Evolutionary conservation across 2,113 vertebrate species (phyloP).

Genomic region (Calypte anna): DNA sequence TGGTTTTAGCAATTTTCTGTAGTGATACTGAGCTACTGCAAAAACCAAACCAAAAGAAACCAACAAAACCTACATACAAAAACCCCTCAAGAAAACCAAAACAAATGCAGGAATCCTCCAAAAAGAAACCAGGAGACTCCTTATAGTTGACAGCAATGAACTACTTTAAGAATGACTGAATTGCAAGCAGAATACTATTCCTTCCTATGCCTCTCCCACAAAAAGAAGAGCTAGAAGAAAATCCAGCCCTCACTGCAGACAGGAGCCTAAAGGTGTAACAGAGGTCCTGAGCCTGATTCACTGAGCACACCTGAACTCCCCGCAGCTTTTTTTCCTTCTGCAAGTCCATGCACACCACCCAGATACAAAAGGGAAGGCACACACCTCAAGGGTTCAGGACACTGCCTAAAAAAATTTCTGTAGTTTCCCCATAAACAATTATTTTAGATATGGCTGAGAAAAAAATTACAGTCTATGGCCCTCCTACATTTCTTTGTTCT

Average conservation of each 20-base stretch:
- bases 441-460: neutral
- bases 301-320: neutral
- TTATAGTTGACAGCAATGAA: neutral
- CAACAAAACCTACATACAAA: too few relatives aligned
- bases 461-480: neutral
- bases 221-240: neutral
- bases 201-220: neutral
- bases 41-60: too few relatives aligned
- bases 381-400: too few relatives aligned
- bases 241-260: neutral
- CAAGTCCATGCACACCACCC: rapidly evolving
- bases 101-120: neutral
- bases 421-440: neutral
- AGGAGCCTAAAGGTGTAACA: neutral
- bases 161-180: neutral
- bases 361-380: neutral
- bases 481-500: neutral
- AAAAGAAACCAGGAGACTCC: neutral
- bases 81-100: neutral
- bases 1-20: neutral
- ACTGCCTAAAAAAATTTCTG: neutral
- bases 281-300: neutral
- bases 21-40: neutral
- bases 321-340: neutral
- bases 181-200: neutral